Conservation (phyloP, 2,888 invertebrate species). For the Amorpha juglandis region DNA sequence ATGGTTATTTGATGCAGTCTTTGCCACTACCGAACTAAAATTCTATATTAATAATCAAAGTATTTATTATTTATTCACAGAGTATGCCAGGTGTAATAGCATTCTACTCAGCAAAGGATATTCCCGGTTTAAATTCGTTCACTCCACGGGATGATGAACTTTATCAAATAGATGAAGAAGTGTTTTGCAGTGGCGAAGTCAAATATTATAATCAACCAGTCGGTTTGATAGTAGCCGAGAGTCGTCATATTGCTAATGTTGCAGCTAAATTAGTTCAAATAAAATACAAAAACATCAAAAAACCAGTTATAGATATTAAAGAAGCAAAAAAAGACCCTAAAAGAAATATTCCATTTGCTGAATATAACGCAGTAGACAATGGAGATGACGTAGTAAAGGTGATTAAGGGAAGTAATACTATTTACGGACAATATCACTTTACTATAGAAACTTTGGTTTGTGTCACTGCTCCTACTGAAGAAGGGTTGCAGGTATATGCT, state of each 20-base stretch:
- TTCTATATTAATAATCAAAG: no score
- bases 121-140: slow-evolving; percentile 86
- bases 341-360: slow-evolving; percentile 42
- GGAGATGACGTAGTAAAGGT: slow-evolving; percentile 69
- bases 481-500: slow-evolving; percentile 86
- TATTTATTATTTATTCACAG: neutral
- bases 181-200: slow-evolving; percentile 69
- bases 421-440: slow-evolving; percentile 88
- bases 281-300: slow-evolving; percentile 70
- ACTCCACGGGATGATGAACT: slow-evolving; percentile 48
- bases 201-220: slow-evolving; percentile 63
- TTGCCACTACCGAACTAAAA: no score
- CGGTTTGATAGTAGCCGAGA: slow-evolving; percentile 84
- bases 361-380: slow-evolving; percentile 49
- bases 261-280: slow-evolving; percentile 84
- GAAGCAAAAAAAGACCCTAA: slow-evolving; percentile 48
- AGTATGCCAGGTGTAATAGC: slow-evolving; percentile 83
- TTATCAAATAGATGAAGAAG: slow-evolving; percentile 56
- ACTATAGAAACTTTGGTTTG: slow-evolving; percentile 89
- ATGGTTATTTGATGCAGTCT: no score
- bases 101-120: slow-evolving; percentile 86
- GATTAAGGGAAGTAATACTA: slow-evolving; percentile 79
- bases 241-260: slow-evolving; percentile 76
- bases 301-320: slow-evolving; percentile 55
- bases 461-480: slow-evolving; percentile 87